phyloP scores from a whole-genome alignment of 2,113 vertebrate genomes.

The Cacatua alba region DNA sequence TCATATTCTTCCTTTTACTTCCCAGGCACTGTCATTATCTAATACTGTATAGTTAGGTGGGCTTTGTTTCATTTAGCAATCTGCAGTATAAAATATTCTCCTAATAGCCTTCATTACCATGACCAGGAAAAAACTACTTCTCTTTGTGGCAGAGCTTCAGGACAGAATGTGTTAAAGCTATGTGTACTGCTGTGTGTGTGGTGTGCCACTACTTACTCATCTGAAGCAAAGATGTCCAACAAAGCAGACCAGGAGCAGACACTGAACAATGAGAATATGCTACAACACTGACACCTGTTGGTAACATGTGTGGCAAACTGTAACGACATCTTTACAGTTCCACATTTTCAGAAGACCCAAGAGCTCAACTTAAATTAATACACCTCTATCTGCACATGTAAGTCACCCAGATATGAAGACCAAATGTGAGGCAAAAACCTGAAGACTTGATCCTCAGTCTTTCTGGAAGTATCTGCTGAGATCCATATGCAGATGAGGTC shows the following conservation, averaged over 20 bases:
- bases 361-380: neutral
- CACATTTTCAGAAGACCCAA: neutral
- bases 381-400: neutral
- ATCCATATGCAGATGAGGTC: neutral
- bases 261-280: neutral
- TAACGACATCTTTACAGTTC: neutral
- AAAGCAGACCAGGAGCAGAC: neutral
- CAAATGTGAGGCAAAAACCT: neutral
- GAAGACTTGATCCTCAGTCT: neutral
- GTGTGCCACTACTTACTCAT: neutral
- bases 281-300: slow-evolving; percentile 79
- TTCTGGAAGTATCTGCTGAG: neutral
- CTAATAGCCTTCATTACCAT: neutral
- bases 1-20: neutral
- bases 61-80: neutral
- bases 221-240: neutral
- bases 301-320: slow-evolving; percentile 12
- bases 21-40: neutral
- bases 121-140: neutral
- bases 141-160: neutral
- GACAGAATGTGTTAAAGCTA: neutral
- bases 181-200: neutral
- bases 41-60: neutral
- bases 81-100: neutral
- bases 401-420: neutral